Evolutionary conservation across 1,140 invertebrate species (phyloP), one percentile per base, ranked within the genome.

Genomic region (Dreissena rostriformis): DNA sequence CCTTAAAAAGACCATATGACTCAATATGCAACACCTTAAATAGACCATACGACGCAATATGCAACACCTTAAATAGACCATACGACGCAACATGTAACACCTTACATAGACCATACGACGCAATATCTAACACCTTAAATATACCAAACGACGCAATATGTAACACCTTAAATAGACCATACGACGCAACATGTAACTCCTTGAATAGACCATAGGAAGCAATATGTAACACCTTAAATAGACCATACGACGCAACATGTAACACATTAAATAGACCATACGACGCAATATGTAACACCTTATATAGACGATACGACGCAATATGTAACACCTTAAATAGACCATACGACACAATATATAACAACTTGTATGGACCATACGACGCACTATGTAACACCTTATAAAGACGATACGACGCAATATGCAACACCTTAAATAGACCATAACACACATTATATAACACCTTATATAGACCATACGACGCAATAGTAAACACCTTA

Each of bases 341-440:
- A 19, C 17, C 8, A 26, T 26, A 26, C 17, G n/a, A 22, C 17
- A 8, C 22, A 19, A 26, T n/a, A 6, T 26, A 14, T 68, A 2
- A 68, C 17, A 68, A 1, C 24, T 28, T 4, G 24, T 19, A 68
- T 29, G 24, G 17, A 26, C 22, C 6, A 26, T 22, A 29, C n/a
- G 29, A 70, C 17, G 17, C 17, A 22, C 1, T n/a, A n/a, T n/a
- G 29, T 17, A 6, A 6, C 6, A 5, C 39, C 39, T 39, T 39
- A 39, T 5, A 39, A 5, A 39, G 39, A 39, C 39, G 2, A 39
- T 39, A 39, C 39, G 39, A 39, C 39, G 39, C 39, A 5, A 39
- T 39, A n/a, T 82, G 55, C 80, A 82, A 52, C 80, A 82, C 57
- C 80, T 82, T 49, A 8, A 26, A 11, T 24, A 51, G 53, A 19